A percentile compares a stretch with the other conserved stretches of the same genome.
phyloP scores from a whole-genome alignment of 2,888 invertebrate genomes.

The Opisthograptis luteolata region DNA sequence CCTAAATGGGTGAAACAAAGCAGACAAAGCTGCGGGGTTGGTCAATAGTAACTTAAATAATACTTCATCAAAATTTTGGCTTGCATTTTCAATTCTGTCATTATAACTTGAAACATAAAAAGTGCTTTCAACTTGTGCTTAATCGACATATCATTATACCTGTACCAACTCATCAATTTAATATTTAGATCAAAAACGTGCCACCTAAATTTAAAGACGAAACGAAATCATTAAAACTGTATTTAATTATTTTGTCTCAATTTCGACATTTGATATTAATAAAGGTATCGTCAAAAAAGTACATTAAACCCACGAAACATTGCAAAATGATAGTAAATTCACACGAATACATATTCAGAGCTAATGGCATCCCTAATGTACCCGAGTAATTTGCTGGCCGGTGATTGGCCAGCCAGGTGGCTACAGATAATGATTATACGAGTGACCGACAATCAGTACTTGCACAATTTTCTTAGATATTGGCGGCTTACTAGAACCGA shows the following conservation, averaged over 20 bases:
- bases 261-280: slow-evolving; percentile 6
- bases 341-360: slow-evolving; percentile 5
- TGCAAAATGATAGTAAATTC: slow-evolving; percentile 17
- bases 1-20: too few relatives aligned
- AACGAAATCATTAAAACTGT: slow-evolving; percentile 9
- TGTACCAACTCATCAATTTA: neutral
- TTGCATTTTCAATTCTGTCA: too few relatives aligned
- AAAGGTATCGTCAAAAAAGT: slow-evolving; percentile 10
- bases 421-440: slow-evolving; percentile 10
- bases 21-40: too few relatives aligned
- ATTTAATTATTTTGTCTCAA: slow-evolving; percentile 9
- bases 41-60: too few relatives aligned
- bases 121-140: neutral
- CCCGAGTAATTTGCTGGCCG: slow-evolving; percentile 8
- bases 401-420: slow-evolving; percentile 18
- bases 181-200: slow-evolving; percentile 1
- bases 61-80: too few relatives aligned
- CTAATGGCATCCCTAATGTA: slow-evolving; percentile 2
- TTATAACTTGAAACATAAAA: too few relatives aligned
- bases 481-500: slow-evolving; percentile 8
- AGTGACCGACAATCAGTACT: slow-evolving; percentile 21
- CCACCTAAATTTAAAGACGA: neutral
- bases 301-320: slow-evolving; percentile 16
- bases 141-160: neutral
- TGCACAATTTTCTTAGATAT: slow-evolving; percentile 14